These are phyloP conservation scores for Stomatorhinus ivindoensis DNA, from an alignment of 2,113 vertebrate genomes.

Conservation along the genomic window DNA sequence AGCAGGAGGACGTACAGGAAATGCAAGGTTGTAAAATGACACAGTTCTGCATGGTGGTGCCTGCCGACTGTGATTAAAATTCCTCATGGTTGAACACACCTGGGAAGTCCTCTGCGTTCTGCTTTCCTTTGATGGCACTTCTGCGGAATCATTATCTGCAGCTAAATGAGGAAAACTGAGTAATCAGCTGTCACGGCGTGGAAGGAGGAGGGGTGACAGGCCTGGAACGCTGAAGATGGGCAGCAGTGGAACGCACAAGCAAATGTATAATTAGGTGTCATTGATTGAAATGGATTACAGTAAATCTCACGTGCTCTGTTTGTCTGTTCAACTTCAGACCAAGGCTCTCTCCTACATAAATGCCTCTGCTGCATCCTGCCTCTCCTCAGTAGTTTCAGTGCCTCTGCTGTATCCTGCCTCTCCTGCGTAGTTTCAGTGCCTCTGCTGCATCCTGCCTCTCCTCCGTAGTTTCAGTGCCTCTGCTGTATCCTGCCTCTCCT, in stretches of 20 bases:
- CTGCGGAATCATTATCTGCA: neutral
- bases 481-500: neutral
- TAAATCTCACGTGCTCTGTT: neutral
- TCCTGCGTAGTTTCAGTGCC: neutral
- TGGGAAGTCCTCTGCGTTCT: neutral
- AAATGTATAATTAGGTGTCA: neutral
- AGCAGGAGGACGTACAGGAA: slow-evolving; percentile 2
- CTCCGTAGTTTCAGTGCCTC: neutral
- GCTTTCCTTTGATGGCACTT: neutral
- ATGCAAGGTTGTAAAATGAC: slow-evolving; percentile 16
- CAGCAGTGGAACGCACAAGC: neutral
- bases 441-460: neutral
- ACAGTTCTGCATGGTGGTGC: neutral
- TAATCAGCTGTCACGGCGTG: neutral
- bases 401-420: neutral
- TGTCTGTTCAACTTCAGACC: neutral
- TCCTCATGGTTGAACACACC: neutral
- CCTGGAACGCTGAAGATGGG: neutral
- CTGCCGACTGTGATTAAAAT: neutral
- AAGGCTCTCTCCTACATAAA: neutral
- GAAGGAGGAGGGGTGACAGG: neutral
- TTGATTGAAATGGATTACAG: neutral
- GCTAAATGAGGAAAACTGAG: neutral
- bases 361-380: neutral
- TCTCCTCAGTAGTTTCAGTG: neutral